A percentile compares a stretch with the other conserved stretches of the same genome.
Evolutionary conservation across 2,113 vertebrate genomes (phyloP).

Genomic region (Aix galericulata): DNA sequence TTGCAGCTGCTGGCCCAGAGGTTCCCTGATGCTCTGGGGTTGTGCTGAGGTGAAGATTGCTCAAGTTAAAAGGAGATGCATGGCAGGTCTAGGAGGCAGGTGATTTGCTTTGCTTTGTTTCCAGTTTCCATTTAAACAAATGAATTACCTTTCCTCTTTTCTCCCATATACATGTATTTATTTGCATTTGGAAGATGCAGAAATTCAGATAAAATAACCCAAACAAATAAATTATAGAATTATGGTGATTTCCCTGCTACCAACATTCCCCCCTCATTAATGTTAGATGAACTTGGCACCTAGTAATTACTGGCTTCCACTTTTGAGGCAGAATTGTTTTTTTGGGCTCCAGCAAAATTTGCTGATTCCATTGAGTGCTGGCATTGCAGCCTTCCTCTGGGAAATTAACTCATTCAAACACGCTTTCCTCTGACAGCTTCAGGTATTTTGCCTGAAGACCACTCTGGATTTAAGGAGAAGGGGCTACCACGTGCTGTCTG

Average conservation of each 20-base stretch:
- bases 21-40: background rate
- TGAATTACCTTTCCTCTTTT: background rate
- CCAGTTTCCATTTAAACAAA: background rate
- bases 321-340: conserved; percentile 37
- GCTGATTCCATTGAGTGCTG: background rate
- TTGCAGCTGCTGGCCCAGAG: background rate
- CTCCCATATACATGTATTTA: rapidly evolving
- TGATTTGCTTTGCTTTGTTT: background rate
- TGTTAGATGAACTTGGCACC: conserved; percentile 44
- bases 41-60: background rate
- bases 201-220: background rate
- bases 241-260: conserved; percentile 16
- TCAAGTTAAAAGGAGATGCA: background rate
- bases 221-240: background rate
- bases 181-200: background rate
- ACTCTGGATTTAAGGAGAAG: background rate
- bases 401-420: background rate
- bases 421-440: background rate
- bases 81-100: background rate
- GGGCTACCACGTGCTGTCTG: background rate
- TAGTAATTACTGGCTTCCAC: conserved; percentile 17
- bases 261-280: conserved; percentile 1
- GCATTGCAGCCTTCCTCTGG: background rate
- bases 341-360: conserved; percentile 19
- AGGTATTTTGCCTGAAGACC: background rate